phyloP scores from a whole-genome alignment of 2,113 vertebrate species.

The Plectropomus leopardus region DNA sequence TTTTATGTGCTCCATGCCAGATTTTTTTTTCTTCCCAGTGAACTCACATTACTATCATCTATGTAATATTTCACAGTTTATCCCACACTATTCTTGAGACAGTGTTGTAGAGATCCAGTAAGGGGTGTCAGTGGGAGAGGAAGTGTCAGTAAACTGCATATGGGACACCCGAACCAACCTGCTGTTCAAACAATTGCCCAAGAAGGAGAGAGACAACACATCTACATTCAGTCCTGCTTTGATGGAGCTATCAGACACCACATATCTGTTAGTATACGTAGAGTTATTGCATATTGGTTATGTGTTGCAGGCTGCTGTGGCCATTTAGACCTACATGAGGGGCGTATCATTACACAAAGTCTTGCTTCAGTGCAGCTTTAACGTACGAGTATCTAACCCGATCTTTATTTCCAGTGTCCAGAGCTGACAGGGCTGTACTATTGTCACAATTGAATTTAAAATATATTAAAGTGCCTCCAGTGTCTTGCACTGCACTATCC shows the following conservation, averaged over 20 bases:
- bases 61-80: background rate
- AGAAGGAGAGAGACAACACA: background rate
- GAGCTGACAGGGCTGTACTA: slow-evolving; percentile 15
- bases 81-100: background rate
- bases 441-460: slow-evolving; percentile 62
- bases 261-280: slow-evolving; percentile 32
- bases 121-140: background rate
- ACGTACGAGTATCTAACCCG: slow-evolving; percentile 33
- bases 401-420: slow-evolving; percentile 43
- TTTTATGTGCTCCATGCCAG: background rate
- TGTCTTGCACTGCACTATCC: slow-evolving; percentile 19
- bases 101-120: background rate
- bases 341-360: slow-evolving; percentile 40
- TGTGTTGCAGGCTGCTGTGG: background rate
- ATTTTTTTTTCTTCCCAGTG: background rate
- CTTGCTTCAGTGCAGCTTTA: slow-evolving; percentile 27
- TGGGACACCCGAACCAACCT: background rate
- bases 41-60: background rate
- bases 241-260: background rate
- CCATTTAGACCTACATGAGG: slow-evolving; percentile 6
- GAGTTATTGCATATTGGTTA: background rate
- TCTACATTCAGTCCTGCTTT: background rate
- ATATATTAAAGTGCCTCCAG: slow-evolving; percentile 71
- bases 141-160: background rate
- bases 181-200: slow-evolving; percentile 6